Base-by-base conservation (phyloP, 2,797 vertebrate species). In the Margarornis squamiger region DNA sequence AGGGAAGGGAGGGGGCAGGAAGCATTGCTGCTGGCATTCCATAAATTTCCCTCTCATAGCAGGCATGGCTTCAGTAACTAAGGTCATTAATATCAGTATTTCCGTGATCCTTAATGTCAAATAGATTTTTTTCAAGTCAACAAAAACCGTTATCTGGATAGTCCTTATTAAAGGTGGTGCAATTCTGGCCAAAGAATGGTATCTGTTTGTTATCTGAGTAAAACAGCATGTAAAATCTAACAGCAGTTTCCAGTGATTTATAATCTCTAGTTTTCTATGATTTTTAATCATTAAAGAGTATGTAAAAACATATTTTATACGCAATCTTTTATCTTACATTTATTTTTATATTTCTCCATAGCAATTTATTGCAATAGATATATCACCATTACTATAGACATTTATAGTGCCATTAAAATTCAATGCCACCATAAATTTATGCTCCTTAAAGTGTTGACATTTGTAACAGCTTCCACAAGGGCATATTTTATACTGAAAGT, bases 321-420 rank as follows among this genome's bases (percentile, higher is more conserved):
- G 97, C 97, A 98, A 97, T 97, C 97, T 98, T 98, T 98, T 98
- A 97, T 98, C 97, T 98, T 94, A 95, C 97, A 97, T 97, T 98
- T 98, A 98, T 98, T 98, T 98, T 98, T 98, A 97, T 98, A 98
- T 98, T 98, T 98, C 97, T 97, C 87, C 52, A 78, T 98, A 96
- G 97, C 97, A 97, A 98, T 98, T 98, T 98, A 98, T 98, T 95
- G 96, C 75, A 9, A 94, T 38, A 73, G 97, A 98, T 98, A 98
- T 92, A 98, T 98, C 98, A 98, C 97, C 96, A 97, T 98, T 98
- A 98, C 95, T 96, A 95, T 91, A 96, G 98, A 98, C 98, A 95
- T 98, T 98, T 98, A 98, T 97, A 97, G 97, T 96, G 96, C 97
- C 94, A 98, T 98, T 98, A 98, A 98, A 98, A 98, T 98, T 97